phyloP scores from a whole-genome alignment of 1,140 invertebrate genomes.

The Hylyphantes graminicola region DNA sequence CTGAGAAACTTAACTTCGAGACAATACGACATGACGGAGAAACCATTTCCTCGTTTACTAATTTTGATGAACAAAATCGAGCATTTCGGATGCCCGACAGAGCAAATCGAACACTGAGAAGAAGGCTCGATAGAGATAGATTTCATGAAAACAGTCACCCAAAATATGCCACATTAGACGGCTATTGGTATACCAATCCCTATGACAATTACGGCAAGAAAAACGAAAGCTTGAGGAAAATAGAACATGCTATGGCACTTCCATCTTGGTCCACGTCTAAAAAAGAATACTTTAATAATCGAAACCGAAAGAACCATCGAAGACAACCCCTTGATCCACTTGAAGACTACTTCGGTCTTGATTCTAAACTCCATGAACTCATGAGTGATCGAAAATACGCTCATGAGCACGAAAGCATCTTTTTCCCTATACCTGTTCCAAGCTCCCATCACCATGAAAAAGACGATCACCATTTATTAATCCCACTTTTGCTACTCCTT shows the following conservation, averaged over 20 bases:
- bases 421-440: conserved; percentile 45
- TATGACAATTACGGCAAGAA: not conserved
- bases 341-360: conserved; percentile 37
- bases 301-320: conserved; percentile 31
- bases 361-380: conserved; percentile 43
- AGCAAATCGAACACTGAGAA: not conserved
- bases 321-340: conserved; percentile 12
- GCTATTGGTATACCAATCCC: conserved; percentile 14
- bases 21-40: too few species aligned
- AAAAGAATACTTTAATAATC: conserved; percentile 38
- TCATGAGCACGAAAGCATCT: conserved; percentile 57
- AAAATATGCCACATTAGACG: conserved; percentile 20
- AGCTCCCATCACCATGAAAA: conserved; percentile 41
- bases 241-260: conserved; percentile 24
- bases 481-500: conserved; percentile 32
- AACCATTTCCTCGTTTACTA: not conserved
- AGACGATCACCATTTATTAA: conserved; percentile 46
- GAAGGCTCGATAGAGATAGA: not conserved
- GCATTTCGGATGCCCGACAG: not conserved
- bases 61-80: not conserved
- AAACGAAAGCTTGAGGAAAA: conserved; percentile 37
- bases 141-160: conserved; percentile 1
- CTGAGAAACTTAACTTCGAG: too few species aligned
- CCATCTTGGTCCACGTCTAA: conserved; percentile 37
- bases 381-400: conserved; percentile 46